Evolutionary conservation across 30 jellyfish, hydroid and myxozoan species (phyloP), one percentile per base, ranked within the genome.

Genomic region (Hydra vulgaris): DNA sequence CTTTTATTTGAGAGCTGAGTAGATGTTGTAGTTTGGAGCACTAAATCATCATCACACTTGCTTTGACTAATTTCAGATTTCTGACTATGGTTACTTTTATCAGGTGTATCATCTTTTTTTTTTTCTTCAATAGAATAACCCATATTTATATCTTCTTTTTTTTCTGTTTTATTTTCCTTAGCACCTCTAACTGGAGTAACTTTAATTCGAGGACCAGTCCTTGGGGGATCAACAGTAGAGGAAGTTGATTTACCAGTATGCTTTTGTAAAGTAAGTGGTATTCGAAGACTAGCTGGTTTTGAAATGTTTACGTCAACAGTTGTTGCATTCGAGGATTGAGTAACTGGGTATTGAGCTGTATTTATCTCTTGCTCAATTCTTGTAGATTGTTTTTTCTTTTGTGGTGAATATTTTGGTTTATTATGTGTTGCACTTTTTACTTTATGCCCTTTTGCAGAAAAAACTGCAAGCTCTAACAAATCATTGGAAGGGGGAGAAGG

Each of bases 401-500:
- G 76, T 17, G 76, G 76, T 70, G 76, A 70, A 70, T 21, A 70
- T 21, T 70, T 22, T 3, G 81, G 81, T 40, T 73, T 73, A 12
- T 73, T 73, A 24, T 15, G 66, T 7, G 81, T 12, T 20, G 27
- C 7, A 26, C 17, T 76, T 25, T 53, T 27, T 19, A n/a, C 15
- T 53, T 76, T 76, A 19, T 53, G 12, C 15, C 84, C 79, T 76
- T 76, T 76, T 18, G 84, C 84, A 76, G 84, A 76, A 76, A 76
- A 76, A 53, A 53, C 79, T 24, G 84, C 84, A n/a, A 76, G 78
- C 23, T 76, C 84, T 76, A 76, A 76, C 24, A 76, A 24, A 15
- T 76, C 84, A 7, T 76, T 81, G 22, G 79, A 19, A 7, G 84
- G 84, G 22, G 84, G 79, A 18, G 84, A 53, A 19, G 84, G 84